These are phyloP conservation scores for Portunus trituberculatus DNA, from an alignment of 1,140 invertebrate species.

Conservation along the genomic window DNA sequence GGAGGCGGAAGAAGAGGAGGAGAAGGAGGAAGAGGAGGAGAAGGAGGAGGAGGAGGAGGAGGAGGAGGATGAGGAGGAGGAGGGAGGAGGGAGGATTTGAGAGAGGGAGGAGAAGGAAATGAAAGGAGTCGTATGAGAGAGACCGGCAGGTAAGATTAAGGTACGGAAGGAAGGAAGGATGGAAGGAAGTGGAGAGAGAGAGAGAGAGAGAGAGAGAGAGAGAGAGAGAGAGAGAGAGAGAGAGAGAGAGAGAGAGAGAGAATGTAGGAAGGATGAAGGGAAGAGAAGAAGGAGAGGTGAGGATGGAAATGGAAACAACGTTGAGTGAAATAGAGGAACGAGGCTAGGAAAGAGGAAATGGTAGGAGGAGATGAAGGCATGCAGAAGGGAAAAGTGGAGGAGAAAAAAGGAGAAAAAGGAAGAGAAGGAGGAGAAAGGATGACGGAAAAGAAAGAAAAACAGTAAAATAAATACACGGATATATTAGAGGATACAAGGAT, in stretches of 20 bases:
- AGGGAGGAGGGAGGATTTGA: background rate
- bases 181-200: background rate
- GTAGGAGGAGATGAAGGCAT: too few relatives aligned
- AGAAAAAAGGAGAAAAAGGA: too few relatives aligned
- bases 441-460: too few relatives aligned
- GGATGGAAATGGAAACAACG: too few relatives aligned
- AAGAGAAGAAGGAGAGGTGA: too few relatives aligned
- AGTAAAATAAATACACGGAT: too few relatives aligned
- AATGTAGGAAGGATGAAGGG: background rate
- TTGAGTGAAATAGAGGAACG: too few relatives aligned
- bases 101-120: background rate
- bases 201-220: slow-evolving; percentile 8
- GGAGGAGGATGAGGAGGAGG: background rate
- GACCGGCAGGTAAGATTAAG: background rate
- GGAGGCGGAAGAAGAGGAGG: background rate
- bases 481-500: too few relatives aligned
- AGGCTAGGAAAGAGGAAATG: too few relatives aligned
- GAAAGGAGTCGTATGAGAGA: background rate
- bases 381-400: too few relatives aligned
- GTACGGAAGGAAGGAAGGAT: background rate
- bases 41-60: background rate
- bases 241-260: slow-evolving; percentile 23
- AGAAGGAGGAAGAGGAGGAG: background rate
- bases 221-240: slow-evolving; percentile 8
- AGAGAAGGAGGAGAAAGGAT: too few relatives aligned